Evolutionary conservation across 2,888 invertebrate genomes (phyloP), one percentile per base, ranked within the genome.

Genomic region (Timema cristinae): DNA sequence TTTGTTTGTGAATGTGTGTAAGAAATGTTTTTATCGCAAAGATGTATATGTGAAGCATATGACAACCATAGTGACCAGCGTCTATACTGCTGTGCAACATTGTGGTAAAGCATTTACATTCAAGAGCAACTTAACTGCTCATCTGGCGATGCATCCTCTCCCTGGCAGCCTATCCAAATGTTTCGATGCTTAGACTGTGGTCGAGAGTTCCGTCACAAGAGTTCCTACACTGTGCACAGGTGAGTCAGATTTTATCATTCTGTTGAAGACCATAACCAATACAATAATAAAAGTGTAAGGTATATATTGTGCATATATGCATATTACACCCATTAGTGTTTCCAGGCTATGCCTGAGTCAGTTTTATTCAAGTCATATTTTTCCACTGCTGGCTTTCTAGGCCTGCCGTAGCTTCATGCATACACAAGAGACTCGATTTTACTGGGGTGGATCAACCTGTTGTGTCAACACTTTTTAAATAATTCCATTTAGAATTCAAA

Each of bases 51-150:
- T 16, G 47, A 69, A 51, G 52, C 72, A 72, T 56, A 69, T 69
- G 69, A 50, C 59, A n/a, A 66, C 69, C 72, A 72, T 51, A 54
- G 66, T 13, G 69, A 67, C 7, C 67, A 69, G 66, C 66, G 73
- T 51, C 71, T 71, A 16, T 71, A 66, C 52, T 69, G 66, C 10
- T 73, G 73, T 71, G 68, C 73, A 8, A 8, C 69, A 71, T 15
- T 73, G 73, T 67, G 73, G 73, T 8, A 73, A 71, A 67, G 69
- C 71, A 9, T 73, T 73, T 71, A 66, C 69, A 11, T 69, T 68
- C 13, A 73, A 73, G 48, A 66, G 56, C 11, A 69, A 71, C 67
- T 67, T 73, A 5, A 71, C 66, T 16, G 56, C 69, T 5, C 73
- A 73, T 59, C 52, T 71, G 9, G 56, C 69, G 8, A 71, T 69